Evolutionary conservation across 2,888 invertebrate species (phyloP), one percentile per base, ranked within the genome.

Genomic region (Noctua janthina): DNA sequence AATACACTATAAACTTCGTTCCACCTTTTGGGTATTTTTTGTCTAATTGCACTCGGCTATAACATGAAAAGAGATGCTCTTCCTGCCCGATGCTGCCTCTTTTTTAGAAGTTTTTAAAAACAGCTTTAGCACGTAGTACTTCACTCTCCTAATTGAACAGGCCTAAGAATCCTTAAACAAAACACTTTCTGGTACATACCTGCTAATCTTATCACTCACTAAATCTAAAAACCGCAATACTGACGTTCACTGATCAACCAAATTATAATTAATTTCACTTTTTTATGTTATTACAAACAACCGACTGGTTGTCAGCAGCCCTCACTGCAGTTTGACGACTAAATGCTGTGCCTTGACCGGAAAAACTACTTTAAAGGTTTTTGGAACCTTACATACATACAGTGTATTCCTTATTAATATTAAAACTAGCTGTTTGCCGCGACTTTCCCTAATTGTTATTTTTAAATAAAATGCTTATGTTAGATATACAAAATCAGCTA

Each of bases 311-410:
- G 46, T 3, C 17, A 23, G 0, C 80, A 17, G 35, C 35, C 0
- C 6, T 8, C 51, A 1, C n/a, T 35, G 72, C 54, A 39, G 54
- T 29, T 8, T 11, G 15, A 1, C 54, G 1, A 72, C 29, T 17
- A 6, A 73, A 29, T 79, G 73, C 43, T 15, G 20, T 8, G 17
- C 82, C 82, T 79, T 81, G 64, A 43, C 79, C 82, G 64, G 17
- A 29, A 29, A 23, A 81, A 4, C 54, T 23, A 11, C n/a, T 54
- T 46, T 54, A 72, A 49, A 46, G 43, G 54, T 54, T 54, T 64
- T 54, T 79, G 20, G 15, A 67, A n/a, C 7, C 67, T 54, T 49
- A 13, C 20, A 7, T 1, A n/a, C 20, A 13, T 29, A 76, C 51
- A 29, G 73, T 1, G 0, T 77, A 51, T 20, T 35, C 2, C 17